phyloP scores from a whole-genome alignment of 2,113 vertebrate genomes.

The Upupa epops region DNA sequence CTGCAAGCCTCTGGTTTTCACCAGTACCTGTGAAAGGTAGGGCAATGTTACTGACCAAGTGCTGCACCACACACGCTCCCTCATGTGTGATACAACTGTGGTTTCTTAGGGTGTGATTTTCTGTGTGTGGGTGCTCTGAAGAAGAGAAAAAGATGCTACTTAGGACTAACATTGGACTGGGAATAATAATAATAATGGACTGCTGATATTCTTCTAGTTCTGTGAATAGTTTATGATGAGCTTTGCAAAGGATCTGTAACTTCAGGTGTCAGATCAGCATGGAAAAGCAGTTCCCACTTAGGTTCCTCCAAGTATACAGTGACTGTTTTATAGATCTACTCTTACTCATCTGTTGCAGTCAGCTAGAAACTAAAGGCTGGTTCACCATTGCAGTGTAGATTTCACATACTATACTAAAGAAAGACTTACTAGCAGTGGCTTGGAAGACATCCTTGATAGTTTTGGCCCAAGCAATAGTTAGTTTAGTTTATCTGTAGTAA shows the following conservation, averaged over 20 bases:
- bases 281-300: neutral
- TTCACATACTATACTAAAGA: neutral
- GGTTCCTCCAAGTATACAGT: neutral
- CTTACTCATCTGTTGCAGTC: neutral
- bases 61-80: neutral
- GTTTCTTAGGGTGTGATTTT: neutral
- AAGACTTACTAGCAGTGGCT: neutral
- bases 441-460: neutral
- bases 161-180: neutral
- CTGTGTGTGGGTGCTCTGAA: neutral
- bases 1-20: neutral
- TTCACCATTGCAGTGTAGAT: neutral
- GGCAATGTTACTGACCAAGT: neutral
- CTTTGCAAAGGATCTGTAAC: slow-evolving; percentile 16
- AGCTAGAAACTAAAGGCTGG: neutral
- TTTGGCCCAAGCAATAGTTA: neutral
- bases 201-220: slow-evolving; percentile 36
- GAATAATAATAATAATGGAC: slow-evolving; percentile 34
- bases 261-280: neutral
- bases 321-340: neutral
- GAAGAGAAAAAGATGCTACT: neutral
- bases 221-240: slow-evolving; percentile 56
- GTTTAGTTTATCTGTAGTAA: neutral
- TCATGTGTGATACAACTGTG: neutral
- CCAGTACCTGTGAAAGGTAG: neutral